These are phyloP conservation scores for Sebastes nivosus DNA, from an alignment of 2,797 vertebrate genomes.

Conservation along the genomic window DNA sequence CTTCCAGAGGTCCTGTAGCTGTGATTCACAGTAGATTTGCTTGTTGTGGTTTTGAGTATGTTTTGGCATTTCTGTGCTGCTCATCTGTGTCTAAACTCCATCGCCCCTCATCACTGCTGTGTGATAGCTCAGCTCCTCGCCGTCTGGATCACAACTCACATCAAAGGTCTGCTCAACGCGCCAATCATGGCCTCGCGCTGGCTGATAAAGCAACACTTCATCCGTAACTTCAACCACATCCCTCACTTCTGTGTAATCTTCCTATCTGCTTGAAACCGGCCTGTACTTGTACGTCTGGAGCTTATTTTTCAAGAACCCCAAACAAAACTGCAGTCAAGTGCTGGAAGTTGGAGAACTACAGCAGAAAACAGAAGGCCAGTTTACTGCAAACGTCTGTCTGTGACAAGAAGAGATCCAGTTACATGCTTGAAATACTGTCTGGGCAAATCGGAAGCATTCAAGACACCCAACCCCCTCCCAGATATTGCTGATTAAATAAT, in stretches of 20 bases:
- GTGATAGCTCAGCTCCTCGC: conserved; percentile 25
- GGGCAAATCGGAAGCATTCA: conserved; percentile 62
- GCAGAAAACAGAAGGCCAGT: neutral
- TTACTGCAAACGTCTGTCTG: conserved; percentile 3
- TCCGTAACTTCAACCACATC: conserved; percentile 47
- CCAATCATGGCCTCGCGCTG: conserved; percentile 6
- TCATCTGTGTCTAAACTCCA: conserved; percentile 41
- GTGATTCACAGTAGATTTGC: neutral
- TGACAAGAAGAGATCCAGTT: conserved; percentile 40
- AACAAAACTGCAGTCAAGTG: conserved; percentile 8
- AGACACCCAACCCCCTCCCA: conserved; percentile 45
- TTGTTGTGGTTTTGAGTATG: conserved; percentile 40
- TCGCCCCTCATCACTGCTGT: conserved; percentile 1
- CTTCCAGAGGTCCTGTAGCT: neutral
- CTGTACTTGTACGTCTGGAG: conserved; percentile 6
- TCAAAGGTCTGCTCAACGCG: conserved; percentile 39
- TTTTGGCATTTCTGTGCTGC: conserved; percentile 34
- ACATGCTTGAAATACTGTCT: conserved; percentile 44
- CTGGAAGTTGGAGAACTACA: conserved; percentile 16
- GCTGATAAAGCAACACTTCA: conserved; percentile 60
- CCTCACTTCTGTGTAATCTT: conserved; percentile 27
- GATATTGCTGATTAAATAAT: conserved; percentile 72
- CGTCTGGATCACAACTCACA: conserved; percentile 49
- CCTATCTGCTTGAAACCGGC: conserved; percentile 29
- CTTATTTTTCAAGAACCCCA: neutral